Evolutionary conservation across 2,797 vertebrate genomes (phyloP), one percentile per base, ranked within the genome.

Genomic region (Dryobates pubescens): DNA sequence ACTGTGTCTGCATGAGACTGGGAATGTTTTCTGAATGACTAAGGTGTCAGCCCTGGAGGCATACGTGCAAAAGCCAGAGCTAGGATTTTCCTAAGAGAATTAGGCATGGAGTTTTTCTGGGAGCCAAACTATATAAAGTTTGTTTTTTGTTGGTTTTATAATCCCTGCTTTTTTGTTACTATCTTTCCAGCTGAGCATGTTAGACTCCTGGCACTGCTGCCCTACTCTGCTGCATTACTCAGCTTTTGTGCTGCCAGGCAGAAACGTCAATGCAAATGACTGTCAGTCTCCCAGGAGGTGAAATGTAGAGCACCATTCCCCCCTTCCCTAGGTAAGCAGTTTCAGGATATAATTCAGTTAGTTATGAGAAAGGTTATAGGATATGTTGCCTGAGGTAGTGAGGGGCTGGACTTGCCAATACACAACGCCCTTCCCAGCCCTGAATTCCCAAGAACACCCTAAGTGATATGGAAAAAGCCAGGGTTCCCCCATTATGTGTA

Each of bases 241-340:
- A 91, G 95, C 81, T 96, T 84, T 86, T 32, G 83, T 63, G 81
- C 72, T 95, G 91, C 91, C 94, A 92, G 65, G 47, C 71, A 88
- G 65, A 93, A 88, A 93, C 76, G 69, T 65, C 54, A 41, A 9
- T 57, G 81, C 65, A 53, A 88, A 64, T 8, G 92, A 64, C 82
- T 43, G 45, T 38, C 88, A 86, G 81, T 27, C 32, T 90, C 74
- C 81, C 86, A 67, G 74, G 81, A 91, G 80, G 6, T 2, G 29
- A 82, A 74, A 93, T 64, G 78, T n/a, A 77, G 73, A 92, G 45
- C 74, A 70, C 71, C 34, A 45, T 86, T 92, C 80, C 38, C 49
- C 43, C 47, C 57, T 38, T 86, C 78, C 93, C 45, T 80, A 93
- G 83, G 78, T 76, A 61, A 90, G 34, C 1, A 1, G 63, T 88